Evolutionary conservation across 2,113 vertebrate genomes (phyloP).

Genomic region (Polypterus bichir): DNA sequence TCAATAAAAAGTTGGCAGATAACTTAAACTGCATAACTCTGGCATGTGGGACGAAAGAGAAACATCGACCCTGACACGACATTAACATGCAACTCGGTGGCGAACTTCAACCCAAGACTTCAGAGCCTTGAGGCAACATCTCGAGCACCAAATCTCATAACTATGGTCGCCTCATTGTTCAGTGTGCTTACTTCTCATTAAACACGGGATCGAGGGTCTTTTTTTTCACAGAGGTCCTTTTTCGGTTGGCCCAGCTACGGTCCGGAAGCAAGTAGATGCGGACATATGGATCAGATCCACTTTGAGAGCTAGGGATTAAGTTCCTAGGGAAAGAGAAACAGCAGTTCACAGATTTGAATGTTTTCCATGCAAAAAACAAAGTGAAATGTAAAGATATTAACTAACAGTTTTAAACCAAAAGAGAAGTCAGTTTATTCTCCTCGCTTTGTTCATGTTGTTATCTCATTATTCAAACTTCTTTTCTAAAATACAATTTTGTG

Average conservation of each 20-base stretch:
- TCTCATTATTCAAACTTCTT: no score
- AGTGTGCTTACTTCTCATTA: slow-evolving; percentile 66
- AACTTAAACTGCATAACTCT: background rate
- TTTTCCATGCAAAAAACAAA: background rate
- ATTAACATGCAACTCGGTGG: background rate
- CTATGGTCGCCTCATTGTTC: background rate
- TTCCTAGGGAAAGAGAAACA: slow-evolving; percentile 48
- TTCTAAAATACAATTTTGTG: no score
- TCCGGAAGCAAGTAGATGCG: slow-evolving; percentile 85
- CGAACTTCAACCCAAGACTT: background rate
- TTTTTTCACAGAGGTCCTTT: slow-evolving; percentile 70
- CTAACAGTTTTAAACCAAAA: no score
- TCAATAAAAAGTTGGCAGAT: background rate
- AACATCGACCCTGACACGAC: no score
- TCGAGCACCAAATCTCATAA: background rate
- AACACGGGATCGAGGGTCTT: slow-evolving; percentile 72
- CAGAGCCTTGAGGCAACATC: background rate
- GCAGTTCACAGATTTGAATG: background rate
- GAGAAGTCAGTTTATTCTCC: no score
- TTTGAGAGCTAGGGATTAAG: slow-evolving; percentile 58
- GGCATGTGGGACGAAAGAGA: background rate
- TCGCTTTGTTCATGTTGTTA: no score
- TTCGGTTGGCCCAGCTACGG: slow-evolving; percentile 71
- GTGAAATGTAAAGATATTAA: no score
- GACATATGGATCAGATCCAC: slow-evolving; percentile 76